Percentiles rank a stretch among this genome's conserved stretches.
These are phyloP conservation scores for Physeter macrocephalus DNA, from an alignment of 2,113 vertebrate genomes.

Conservation along the genomic window DNA sequence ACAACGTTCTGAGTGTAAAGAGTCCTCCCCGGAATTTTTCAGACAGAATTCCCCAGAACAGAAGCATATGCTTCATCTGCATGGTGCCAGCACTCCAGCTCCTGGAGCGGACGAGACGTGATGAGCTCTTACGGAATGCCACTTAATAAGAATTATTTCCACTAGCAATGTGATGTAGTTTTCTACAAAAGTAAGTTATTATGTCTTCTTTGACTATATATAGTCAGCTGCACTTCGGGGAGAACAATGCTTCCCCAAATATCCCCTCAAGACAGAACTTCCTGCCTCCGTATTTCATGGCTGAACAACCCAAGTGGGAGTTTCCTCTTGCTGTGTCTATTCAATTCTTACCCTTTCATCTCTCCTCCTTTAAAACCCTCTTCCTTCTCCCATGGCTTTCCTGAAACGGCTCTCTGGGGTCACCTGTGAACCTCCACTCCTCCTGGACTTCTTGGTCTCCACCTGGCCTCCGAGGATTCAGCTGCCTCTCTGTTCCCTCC, in stretches of 20 bases:
- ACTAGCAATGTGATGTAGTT: fast-evolving
- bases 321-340: fast-evolving
- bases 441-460: too few species aligned
- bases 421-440: too few species aligned
- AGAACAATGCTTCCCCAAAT: background rate
- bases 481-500: background rate
- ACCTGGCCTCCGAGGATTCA: too few species aligned
- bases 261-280: background rate
- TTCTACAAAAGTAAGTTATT: too few species aligned
- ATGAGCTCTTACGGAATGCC: fast-evolving
- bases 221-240: background rate
- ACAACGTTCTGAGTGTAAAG: fast-evolving
- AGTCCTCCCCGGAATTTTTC: background rate
- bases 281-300: fast-evolving
- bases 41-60: too few species aligned
- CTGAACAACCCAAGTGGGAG: background rate
- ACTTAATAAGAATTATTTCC: fast-evolving
- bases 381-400: background rate
- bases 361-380: background rate
- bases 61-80: fast-evolving
- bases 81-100: fast-evolving
- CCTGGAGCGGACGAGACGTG: fast-evolving
- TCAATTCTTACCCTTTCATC: too few species aligned
- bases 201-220: fast-evolving
- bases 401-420: background rate